Conservation (phyloP, 2,888 invertebrate genomes). For the Agrypnus murinus region DNA sequence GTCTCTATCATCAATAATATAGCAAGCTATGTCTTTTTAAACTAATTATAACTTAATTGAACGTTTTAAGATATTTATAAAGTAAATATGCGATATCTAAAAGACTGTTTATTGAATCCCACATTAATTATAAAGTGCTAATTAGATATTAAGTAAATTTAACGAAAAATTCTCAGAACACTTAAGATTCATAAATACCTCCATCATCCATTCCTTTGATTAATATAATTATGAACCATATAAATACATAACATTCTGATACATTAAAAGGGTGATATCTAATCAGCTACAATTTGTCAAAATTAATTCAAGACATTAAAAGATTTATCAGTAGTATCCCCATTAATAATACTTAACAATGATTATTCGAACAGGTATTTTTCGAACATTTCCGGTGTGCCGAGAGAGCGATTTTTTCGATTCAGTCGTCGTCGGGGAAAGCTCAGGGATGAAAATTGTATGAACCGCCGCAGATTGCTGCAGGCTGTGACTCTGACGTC, state of each 20-base stretch:
- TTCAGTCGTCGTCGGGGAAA: conserved; percentile 38
- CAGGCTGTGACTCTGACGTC: conserved; percentile 56
- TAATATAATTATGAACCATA: neutral
- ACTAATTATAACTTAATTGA: conserved; percentile 22
- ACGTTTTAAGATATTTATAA: conserved; percentile 1
- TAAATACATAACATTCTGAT: neutral
- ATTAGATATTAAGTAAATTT: conserved; percentile 20
- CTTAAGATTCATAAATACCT: conserved; percentile 1
- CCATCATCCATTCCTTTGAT: neutral
- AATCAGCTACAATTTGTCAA: conserved; percentile 18
- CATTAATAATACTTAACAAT: neutral
- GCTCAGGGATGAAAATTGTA: conserved; percentile 59
- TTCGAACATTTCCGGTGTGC: neutral
- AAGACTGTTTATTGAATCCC: conserved; percentile 25
- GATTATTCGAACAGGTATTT: neutral
- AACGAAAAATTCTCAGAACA: conserved; percentile 1
- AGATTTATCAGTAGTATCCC: neutral
- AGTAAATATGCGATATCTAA: conserved; percentile 7
- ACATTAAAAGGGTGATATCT: conserved; percentile 4
- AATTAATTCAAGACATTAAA: conserved; percentile 1
- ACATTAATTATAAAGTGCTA: conserved; percentile 10
- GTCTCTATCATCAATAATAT: no score
- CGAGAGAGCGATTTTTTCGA: conserved; percentile 21
- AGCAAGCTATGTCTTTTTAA: neutral
- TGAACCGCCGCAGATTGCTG: conserved; percentile 59